These are phyloP conservation scores for Dryobota labecula DNA, from an alignment of 2,888 invertebrate species.

Conservation along the genomic window DNA sequence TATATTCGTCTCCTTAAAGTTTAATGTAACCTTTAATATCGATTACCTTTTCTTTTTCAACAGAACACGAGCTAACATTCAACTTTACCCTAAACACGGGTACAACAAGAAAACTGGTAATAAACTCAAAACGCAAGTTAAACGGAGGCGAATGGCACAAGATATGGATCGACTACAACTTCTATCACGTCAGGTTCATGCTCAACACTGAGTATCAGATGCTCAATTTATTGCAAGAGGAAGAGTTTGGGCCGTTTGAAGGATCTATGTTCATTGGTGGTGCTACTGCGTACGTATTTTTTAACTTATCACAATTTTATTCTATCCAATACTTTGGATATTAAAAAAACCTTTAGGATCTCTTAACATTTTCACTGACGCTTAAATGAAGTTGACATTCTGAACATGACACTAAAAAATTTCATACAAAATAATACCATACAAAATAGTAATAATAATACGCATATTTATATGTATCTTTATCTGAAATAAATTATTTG, in stretches of 20 bases:
- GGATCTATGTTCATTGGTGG: conserved; percentile 98
- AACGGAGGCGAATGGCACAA: conserved; percentile 99
- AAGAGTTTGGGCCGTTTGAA: conserved; percentile 97
- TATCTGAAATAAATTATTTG: too few species aligned
- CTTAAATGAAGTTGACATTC: too few species aligned
- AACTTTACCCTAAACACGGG: conserved; percentile 97
- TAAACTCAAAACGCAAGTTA: conserved; percentile 95
- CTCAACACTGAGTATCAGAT: conserved; percentile 97
- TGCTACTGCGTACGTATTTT: conserved; percentile 95
- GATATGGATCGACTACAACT: conserved; percentile 98
- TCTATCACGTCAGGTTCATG: conserved; percentile 98
- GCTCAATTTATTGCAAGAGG: conserved; percentile 95
- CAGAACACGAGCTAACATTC: conserved; percentile 96
- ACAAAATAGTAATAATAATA: too few species aligned
- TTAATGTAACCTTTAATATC: too few species aligned
- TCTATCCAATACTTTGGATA: not conserved
- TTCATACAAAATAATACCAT: too few species aligned
- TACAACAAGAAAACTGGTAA: conserved; percentile 94
- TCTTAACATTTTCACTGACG: too few species aligned
- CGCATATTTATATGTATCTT: too few species aligned
- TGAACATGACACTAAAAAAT: too few species aligned
- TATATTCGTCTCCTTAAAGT: too few species aligned
- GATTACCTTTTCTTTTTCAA: too few species aligned
- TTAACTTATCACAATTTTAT: not conserved
- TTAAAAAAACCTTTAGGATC: too few species aligned